Evolutionary conservation across 2,888 invertebrate genomes (phyloP), one percentile per base, ranked within the genome.

Genomic region (Pammene aurita): DNA sequence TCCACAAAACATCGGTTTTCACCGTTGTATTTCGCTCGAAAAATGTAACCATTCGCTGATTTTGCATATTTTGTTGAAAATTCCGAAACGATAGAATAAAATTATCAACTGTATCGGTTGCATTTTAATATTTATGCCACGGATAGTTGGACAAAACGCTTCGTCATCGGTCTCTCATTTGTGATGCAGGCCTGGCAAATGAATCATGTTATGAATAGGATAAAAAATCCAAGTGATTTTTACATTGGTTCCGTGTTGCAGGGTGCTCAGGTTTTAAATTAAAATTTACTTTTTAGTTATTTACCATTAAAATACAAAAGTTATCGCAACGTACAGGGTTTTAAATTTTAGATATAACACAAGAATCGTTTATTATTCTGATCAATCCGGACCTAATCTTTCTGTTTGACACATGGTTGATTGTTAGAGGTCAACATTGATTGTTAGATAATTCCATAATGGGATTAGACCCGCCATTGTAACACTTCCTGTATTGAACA

Each of bases 11-110:
- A 68, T 52, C 52, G 68, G 68, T 64, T 68, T 68, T 18, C 50
- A 18, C 44, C 63, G 63, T 63, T 68, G 68, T 58, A 56, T 67
- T 62, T 68, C 13, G 68, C 35, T 63, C 63, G 68, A 68, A 68
- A 68, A 68, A 68, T 68, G 68, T 63, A 68, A 63, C 63, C 63
- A 44, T 57, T 57, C 52, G 63, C 57, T 68, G 68, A 57, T 68
- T 68, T 68, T 64, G 68, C 68, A 68, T 68, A 68, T 68, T 64
- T 64, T 64, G 68, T 68, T 64, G 38, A 44, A 68, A 68, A 58
- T 64, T 64, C 11, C 44, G 52, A 64, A 64, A 46, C 14, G 61
- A 67, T 68, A 58, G 63, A 64, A 68, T 68, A 54, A 57, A 68
- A 68, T 64, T 64, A 68, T 58, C 52, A 58, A 64, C 52, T 57